Conservation (phyloP, 2,113 vertebrate species). For the Formicarius rufipectus region DNA sequence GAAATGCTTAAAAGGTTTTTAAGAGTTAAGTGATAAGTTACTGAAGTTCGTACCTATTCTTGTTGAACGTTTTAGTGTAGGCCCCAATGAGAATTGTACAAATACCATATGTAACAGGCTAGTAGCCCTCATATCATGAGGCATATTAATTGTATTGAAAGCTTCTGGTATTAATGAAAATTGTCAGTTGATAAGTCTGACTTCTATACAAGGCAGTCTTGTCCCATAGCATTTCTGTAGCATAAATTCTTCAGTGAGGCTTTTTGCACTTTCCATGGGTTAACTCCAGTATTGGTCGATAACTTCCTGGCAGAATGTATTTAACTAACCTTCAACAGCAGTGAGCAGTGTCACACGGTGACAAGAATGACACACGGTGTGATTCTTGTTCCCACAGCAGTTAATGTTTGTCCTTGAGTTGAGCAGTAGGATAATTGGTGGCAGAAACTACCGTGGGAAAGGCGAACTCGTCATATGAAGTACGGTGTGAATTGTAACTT, state of each 20-base stretch:
- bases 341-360: conserved; percentile 56
- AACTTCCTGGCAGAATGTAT: conserved; percentile 45
- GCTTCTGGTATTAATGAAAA: neutral
- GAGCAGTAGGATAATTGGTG: conserved; percentile 66
- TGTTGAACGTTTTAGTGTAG: neutral
- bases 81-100: neutral
- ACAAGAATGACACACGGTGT: conserved; percentile 29
- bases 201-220: rapidly evolving
- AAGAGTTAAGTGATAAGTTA: neutral
- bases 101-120: neutral
- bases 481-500: conserved; percentile 64
- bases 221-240: neutral
- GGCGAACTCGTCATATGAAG: conserved; percentile 36
- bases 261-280: neutral
- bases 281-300: neutral
- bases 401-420: conserved; percentile 72
- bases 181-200: neutral
- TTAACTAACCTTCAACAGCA: conserved; percentile 53
- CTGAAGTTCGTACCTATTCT: neutral
- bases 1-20: neutral
- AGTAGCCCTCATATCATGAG: rapidly evolving
- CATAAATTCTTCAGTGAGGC: neutral
- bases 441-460: conserved; percentile 82
- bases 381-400: conserved; percentile 78
- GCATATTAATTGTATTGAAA: neutral